These are phyloP conservation scores for Rhysida immarginata DNA, from an alignment of 1,140 invertebrate species.

Conservation along the genomic window DNA sequence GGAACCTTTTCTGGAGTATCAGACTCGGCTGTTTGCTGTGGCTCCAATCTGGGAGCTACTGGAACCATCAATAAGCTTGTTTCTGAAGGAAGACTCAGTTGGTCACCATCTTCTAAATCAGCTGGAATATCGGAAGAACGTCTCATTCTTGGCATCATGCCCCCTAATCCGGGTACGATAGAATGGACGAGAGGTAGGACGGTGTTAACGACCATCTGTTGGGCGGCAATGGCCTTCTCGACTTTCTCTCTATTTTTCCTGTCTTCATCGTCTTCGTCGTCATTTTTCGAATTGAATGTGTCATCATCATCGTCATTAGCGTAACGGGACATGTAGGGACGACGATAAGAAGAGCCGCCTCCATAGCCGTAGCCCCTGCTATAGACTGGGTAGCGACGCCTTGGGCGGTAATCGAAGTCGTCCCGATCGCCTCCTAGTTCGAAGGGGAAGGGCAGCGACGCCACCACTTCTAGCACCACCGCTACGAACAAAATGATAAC, in stretches of 20 bases:
- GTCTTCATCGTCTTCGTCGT: background rate
- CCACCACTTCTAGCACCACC: background rate
- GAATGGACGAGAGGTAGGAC: background rate
- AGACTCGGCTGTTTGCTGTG: too few species aligned
- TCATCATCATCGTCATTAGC: background rate
- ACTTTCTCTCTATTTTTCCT: background rate
- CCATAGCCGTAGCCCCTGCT: background rate
- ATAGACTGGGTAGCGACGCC: background rate
- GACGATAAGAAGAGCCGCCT: too few species aligned
- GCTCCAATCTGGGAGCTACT: background rate
- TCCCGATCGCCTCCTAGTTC: background rate
- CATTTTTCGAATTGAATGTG: background rate
- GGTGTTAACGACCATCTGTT: background rate
- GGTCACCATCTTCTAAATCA: too few species aligned
- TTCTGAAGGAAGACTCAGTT: background rate
- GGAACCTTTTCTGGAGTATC: too few species aligned
- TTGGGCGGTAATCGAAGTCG: background rate
- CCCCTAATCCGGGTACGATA: background rate
- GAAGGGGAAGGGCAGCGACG: background rate
- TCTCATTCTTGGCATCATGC: background rate
- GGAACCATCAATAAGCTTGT: background rate
- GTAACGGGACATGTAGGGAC: background rate
- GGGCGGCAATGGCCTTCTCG: background rate
- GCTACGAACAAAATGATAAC: too few species aligned
- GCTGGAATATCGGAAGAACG: background rate